phyloP scores from a whole-genome alignment of 2,888 invertebrate genomes.

The Heliconius ismenius region DNA sequence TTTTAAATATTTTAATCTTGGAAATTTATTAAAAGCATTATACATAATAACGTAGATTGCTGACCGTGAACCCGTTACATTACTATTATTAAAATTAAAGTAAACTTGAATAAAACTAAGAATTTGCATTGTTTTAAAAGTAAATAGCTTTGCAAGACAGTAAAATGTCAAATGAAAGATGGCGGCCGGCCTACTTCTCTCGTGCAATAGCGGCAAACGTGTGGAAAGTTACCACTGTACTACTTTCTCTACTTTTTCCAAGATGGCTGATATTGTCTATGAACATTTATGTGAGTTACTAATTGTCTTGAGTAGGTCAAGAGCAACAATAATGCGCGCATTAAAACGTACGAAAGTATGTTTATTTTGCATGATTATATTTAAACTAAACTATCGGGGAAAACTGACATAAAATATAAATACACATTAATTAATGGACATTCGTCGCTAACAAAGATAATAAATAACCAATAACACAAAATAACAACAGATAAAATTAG shows the following conservation, averaged over 20 bases:
- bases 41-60: slow-evolving; percentile 46
- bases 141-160: slow-evolving; percentile 51
- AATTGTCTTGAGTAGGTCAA: slow-evolving; percentile 66
- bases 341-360: slow-evolving; percentile 35
- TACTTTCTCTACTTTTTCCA: slow-evolving; percentile 82
- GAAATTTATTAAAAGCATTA: slow-evolving; percentile 58
- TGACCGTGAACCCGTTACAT: slow-evolving; percentile 10
- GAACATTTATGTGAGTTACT: slow-evolving; percentile 49
- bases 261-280: slow-evolving; percentile 71
- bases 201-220: slow-evolving; percentile 71
- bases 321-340: slow-evolving; percentile 48
- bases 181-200: slow-evolving; percentile 79
- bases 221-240: slow-evolving; percentile 81
- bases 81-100: slow-evolving; percentile 4
- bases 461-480: not conserved
- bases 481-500: not conserved
- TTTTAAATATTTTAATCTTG: slow-evolving; percentile 65
- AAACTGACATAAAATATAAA: not conserved
- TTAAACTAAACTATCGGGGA: not conserved
- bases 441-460: slow-evolving; percentile 19
- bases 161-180: slow-evolving; percentile 74
- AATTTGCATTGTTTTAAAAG: slow-evolving; percentile 31
- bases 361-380: slow-evolving; percentile 7
- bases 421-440: slow-evolving; percentile 33
- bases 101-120: not conserved